Base-by-base conservation (phyloP, 2,888 invertebrate species). In the Diloba caeruleocephala region DNA sequence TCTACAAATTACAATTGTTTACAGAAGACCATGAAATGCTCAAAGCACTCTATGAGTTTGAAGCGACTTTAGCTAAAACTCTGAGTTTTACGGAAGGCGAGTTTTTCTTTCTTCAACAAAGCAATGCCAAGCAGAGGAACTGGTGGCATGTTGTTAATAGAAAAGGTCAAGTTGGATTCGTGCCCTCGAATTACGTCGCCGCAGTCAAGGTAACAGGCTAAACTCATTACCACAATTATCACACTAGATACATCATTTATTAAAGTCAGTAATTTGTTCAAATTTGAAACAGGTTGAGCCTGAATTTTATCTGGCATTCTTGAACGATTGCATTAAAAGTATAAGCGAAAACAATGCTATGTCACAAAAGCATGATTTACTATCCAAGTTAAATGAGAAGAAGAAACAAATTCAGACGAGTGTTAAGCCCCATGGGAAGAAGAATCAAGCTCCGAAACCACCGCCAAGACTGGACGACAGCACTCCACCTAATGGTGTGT, bases 141-240 rank as follows among this genome's bases (percentile, higher is more conserved):
- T 97, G 97, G 97, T 97, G 97, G 97, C 97, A 97, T 93, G 97
- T 97, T 38, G 96, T 97, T 70, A 97, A 97, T 90, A 95, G 94
- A 84, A 95, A 95, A 82, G 97, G 97, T 73, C 96, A 97, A 85
- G 95, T 97, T 68, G 97, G 97, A 42, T 97, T 97, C 80, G 97
- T 97, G 69, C 97, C 97, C 55, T 97, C 97, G 41, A 97, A 97
- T 94, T 97, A 97, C 90, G 97, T 97, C 49, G 95, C 96, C 74
- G 94, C 95, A 76, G 95, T 97, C 75, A 96, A 96, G 94, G 97
- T 97, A 82, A 89, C 14, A 81, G 69, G 43, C 48, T 51, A 58
- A 57, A 63, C 51, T 60, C 14, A 62, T 69, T 56, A 58, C 19
- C 36, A 31, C 59, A 71, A 71, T 69, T 75, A 74, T 36, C 38